Evolutionary conservation across 2,888 invertebrate species (phyloP).

Genomic region (Pherbina coryleti): DNA sequence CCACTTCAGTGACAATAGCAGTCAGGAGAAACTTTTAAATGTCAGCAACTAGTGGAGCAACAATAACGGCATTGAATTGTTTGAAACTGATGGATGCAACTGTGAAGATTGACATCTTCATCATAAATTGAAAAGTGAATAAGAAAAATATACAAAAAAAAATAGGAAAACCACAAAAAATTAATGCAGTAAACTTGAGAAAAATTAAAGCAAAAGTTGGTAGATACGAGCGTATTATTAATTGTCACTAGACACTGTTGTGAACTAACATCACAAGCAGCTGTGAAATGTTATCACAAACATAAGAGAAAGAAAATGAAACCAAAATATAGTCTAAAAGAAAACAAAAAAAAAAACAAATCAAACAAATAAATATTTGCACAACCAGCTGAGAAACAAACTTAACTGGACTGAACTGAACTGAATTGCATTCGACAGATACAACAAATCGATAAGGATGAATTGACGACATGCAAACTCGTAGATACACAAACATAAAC

Average conservation of each 20-base stretch:
- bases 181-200: not conserved
- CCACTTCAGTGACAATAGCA: slow-evolving; percentile 41
- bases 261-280: slow-evolving; percentile 30
- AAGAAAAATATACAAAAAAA: slow-evolving; percentile 58
- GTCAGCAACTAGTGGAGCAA: slow-evolving; percentile 8
- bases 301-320: slow-evolving; percentile 17
- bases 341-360: not conserved
- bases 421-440: not conserved
- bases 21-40: slow-evolving; percentile 23
- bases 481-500: not conserved
- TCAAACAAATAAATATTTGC: slow-evolving; percentile 19
- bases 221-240: slow-evolving; percentile 22
- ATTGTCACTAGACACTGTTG: not conserved
- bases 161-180: not conserved
- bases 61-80: slow-evolving; percentile 48
- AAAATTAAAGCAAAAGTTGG: slow-evolving; percentile 42
- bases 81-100: slow-evolving; percentile 34
- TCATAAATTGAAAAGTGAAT: slow-evolving; percentile 56
- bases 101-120: slow-evolving; percentile 63
- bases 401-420: not conserved
- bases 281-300: slow-evolving; percentile 34
- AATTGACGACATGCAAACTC: not conserved
- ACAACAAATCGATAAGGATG: not conserved
- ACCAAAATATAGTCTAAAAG: not conserved
- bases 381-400: not conserved